Evolutionary conservation across 2,888 invertebrate genomes (phyloP).

Genomic region (Megalurothrips usitatus): DNA sequence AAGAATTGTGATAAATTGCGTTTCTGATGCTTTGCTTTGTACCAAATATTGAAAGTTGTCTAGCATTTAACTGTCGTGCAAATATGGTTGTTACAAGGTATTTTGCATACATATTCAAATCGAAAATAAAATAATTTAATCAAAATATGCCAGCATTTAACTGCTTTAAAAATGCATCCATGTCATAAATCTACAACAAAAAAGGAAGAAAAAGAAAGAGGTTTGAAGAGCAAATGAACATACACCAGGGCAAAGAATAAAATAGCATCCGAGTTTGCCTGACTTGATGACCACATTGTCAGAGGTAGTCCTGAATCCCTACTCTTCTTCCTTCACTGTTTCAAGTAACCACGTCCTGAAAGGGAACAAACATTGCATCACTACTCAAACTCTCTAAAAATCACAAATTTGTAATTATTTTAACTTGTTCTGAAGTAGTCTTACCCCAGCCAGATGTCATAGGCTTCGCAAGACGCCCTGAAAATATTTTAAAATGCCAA

Average conservation of each 20-base stretch:
- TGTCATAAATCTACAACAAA: not conserved
- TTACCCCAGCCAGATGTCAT: not conserved
- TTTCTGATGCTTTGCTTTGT: slow-evolving; percentile 1
- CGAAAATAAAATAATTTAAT: not conserved
- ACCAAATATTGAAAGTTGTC: not conserved
- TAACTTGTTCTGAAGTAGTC: not conserved
- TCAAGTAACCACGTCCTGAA: not conserved
- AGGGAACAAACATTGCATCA: not conserved
- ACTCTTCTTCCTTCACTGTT: not conserved
- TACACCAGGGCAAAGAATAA: no score
- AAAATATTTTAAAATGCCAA: not conserved
- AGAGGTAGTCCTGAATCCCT: no score
- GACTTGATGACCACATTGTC: no score
- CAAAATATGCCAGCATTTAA: not conserved
- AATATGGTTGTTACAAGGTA: slow-evolving; percentile 10
- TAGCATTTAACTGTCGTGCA: not conserved
- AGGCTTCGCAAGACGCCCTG: not conserved
- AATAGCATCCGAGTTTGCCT: no score
- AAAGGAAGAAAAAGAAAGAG: no score
- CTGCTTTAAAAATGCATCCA: not conserved
- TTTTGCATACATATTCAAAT: not conserved
- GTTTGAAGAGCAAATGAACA: no score
- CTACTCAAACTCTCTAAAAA: not conserved
- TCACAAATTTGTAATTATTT: not conserved
- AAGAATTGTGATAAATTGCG: not conserved